Base-by-base conservation (phyloP, 2,113 vertebrate species). In the Chascanopsetta lugubris region DNA sequence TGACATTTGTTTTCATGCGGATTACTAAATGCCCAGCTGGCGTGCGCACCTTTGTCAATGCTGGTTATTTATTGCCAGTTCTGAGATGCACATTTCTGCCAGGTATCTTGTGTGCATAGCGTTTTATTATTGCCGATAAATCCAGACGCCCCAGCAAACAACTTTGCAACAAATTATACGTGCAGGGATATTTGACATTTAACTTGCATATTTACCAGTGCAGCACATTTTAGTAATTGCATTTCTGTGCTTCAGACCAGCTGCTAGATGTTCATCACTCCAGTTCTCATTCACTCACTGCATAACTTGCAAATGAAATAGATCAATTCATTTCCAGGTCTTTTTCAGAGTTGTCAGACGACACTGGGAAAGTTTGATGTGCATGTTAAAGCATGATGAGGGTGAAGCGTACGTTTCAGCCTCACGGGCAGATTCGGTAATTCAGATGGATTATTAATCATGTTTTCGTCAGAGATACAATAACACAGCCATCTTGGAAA, bases 201-300 rank as follows among this genome's bases (percentile, higher is more conserved):
- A 79, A 73, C 58, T 32, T 80, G 80, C 72, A 85, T 83, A 88
- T 90, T 85, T 77, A 88, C 83, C 59, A 30, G 66, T 67, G 80
- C 76, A 75, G 79, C 83, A 85, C 85, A 87, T 90, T 88, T 86
- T 57, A 60, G 69, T 85, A 84, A 92, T 90, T 88, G 81, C 63
- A 86, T 85, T 87, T 88, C 79, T 84, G 66, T 75, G 78, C 80
- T 87, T 87, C 77, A 78, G 48, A 80, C 77, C 70, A 60, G 73
- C 63, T 77, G 64, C 32, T 71, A 54, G 70, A 55, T 82, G 70
- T 78, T 80, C 73, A 80, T 88, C 82, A 83, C 32, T 72, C 71
- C 56, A 76, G 79, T 63, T 67, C 47, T 69, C 64, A 67, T 79
- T 79, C 32, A 55, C 67, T 83, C 77, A 76, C 66, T 60, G 75